Evolutionary conservation across 2,113 vertebrate genomes (phyloP).

Genomic region (Apteryx mantelli): DNA sequence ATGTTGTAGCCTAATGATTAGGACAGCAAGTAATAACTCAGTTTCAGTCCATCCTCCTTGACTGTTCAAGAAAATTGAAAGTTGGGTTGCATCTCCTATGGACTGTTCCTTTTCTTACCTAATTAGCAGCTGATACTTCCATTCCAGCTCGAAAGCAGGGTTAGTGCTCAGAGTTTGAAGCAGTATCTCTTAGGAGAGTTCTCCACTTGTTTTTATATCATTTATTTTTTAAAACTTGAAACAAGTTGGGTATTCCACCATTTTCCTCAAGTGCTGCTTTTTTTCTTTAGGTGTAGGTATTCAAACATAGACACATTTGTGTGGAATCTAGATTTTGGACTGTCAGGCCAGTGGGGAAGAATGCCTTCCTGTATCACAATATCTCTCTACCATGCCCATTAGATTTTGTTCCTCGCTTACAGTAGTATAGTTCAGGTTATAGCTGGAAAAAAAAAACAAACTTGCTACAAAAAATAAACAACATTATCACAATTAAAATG

Average conservation of each 20-base stretch:
- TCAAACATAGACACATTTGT: background rate
- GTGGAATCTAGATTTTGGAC: background rate
- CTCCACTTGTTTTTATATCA: background rate
- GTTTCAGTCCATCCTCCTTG: background rate
- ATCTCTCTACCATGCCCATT: background rate
- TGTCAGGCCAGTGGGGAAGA: background rate
- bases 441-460: background rate
- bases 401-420: background rate
- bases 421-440: background rate
- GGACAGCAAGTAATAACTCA: accelerated
- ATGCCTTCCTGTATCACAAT: background rate
- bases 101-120: background rate
- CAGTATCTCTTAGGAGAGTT: background rate
- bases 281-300: background rate
- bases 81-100: accelerated
- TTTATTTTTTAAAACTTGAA: background rate
- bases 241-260: background rate
- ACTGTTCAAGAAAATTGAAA: accelerated
- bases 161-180: background rate
- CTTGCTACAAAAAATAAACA: background rate
- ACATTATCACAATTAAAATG: background rate
- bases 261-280: background rate
- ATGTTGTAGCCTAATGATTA: accelerated
- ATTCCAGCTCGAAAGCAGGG: background rate
- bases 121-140: background rate